phyloP scores from a whole-genome alignment of 1,140 invertebrate species.

The Pseudomyrmex sp. region DNA sequence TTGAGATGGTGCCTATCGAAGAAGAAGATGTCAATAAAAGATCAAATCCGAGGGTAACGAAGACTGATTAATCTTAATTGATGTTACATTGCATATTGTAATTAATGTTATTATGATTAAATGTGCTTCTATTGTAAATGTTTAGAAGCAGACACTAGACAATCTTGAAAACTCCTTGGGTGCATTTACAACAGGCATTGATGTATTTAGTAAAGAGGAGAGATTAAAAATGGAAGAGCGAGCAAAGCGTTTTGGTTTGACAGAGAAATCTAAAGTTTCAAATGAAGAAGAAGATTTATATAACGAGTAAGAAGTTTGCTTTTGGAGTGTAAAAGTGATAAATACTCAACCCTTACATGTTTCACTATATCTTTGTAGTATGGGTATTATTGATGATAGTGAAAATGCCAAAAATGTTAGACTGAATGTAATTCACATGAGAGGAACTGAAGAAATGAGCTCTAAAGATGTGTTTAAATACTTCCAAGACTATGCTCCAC shows the following conservation, averaged over 20 bases:
- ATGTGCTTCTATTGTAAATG: conserved; percentile 11
- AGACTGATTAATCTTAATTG: background rate
- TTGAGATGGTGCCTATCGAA: conserved; percentile 51
- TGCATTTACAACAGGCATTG: conserved; percentile 86
- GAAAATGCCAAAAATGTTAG: conserved; percentile 87
- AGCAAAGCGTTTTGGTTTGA: conserved; percentile 89
- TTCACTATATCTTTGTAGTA: conserved; percentile 81
- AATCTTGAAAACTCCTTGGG: conserved; percentile 83
- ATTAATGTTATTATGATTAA: background rate
- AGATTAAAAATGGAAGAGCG: conserved; percentile 88
- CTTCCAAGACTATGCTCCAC: conserved; percentile 90
- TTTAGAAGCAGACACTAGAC: conserved; percentile 47
- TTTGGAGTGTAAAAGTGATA: background rate
- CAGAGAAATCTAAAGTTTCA: conserved; percentile 84
- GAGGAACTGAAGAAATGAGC: conserved; percentile 90
- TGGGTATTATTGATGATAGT: conserved; percentile 87
- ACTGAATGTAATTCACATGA: conserved; percentile 90
- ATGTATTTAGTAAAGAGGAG: conserved; percentile 88
- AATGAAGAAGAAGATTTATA: conserved; percentile 88
- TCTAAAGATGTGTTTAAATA: conserved; percentile 93
- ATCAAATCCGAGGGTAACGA: conserved; percentile 23
- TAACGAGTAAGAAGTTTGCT: conserved; percentile 81
- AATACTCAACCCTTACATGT: conserved; percentile 6
- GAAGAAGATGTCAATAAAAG: conserved; percentile 36
- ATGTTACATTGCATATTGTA: background rate